Evolutionary conservation across 2,888 invertebrate genomes (phyloP).

Genomic region (Drosophila prolongata): DNA sequence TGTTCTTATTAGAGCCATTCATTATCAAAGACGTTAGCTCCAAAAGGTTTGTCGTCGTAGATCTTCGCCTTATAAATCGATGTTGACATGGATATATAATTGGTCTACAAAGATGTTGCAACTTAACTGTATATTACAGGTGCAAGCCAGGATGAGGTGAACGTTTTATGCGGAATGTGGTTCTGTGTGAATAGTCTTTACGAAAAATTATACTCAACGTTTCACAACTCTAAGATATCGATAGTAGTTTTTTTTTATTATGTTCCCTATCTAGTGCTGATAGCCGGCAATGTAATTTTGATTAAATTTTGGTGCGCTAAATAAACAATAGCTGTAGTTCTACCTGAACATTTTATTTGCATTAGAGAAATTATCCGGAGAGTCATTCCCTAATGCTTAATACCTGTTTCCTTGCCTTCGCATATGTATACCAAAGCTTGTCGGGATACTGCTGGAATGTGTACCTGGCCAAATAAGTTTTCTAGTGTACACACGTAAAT

Average conservation of each 20-base stretch:
- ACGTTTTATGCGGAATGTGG: too few species aligned
- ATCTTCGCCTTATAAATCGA: too few species aligned
- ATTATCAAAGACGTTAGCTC: too few species aligned
- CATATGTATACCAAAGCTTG: background rate
- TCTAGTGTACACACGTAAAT: constrained; percentile 13
- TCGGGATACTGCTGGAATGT: background rate
- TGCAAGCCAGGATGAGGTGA: too few species aligned
- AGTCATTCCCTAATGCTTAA: background rate
- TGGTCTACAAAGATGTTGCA: too few species aligned
- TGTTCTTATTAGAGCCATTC: too few species aligned
- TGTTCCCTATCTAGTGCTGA: constrained; percentile 6
- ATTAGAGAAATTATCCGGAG: background rate
- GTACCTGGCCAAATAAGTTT: constrained; percentile 6
- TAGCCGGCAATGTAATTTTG: constrained; percentile 14
- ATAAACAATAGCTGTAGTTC: constrained; percentile 8
- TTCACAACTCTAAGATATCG: background rate
- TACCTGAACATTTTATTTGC: background rate
- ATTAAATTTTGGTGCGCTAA: constrained; percentile 7
- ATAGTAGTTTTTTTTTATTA: constrained; percentile 31
- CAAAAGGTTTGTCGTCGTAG: too few species aligned
- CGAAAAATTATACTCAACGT: too few species aligned
- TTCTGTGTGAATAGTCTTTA: too few species aligned
- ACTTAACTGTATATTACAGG: too few species aligned
- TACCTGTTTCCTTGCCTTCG: too few species aligned
- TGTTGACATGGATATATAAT: too few species aligned